These are phyloP conservation scores for Anser brachyrhynchus DNA, from an alignment of 2,113 vertebrate genomes.

Conservation along the genomic window DNA sequence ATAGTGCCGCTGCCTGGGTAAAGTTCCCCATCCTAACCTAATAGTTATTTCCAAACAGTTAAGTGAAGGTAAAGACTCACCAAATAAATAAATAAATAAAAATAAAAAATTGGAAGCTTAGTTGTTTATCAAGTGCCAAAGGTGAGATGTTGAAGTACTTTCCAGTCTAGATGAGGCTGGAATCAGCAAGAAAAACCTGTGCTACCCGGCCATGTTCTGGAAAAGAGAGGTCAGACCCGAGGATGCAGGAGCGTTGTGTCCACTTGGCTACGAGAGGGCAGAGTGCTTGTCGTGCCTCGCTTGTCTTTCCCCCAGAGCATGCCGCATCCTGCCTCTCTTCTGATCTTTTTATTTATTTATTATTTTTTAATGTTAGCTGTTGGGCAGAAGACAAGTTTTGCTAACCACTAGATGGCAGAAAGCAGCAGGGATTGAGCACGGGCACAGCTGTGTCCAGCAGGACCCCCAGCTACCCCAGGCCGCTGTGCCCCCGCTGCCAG, in stretches of 20 bases:
- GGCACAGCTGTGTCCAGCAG: too few species aligned
- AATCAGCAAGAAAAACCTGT: not conserved
- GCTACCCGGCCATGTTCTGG: too few species aligned
- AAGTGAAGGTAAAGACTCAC: not conserved
- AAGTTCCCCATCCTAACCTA: not conserved
- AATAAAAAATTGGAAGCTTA: not conserved
- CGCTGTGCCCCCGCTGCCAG: not conserved
- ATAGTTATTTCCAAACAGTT: not conserved
- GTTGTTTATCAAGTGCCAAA: too few species aligned
- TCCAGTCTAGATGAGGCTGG: not conserved
- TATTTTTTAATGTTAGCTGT: accelerated
- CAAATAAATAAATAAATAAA: accelerated
- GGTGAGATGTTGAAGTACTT: not conserved
- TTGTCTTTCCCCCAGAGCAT: accelerated
- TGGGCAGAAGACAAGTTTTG: not conserved
- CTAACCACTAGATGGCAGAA: slow-evolving; percentile 18
- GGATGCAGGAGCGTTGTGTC: accelerated
- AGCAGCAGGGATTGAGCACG: not conserved
- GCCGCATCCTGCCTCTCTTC: not conserved
- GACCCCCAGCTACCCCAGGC: accelerated
- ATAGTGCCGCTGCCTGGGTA: not conserved
- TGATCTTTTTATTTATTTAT: too few species aligned
- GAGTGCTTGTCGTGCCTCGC: accelerated
- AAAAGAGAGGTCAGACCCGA: not conserved
- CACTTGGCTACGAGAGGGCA: not conserved